Conservation (phyloP, 1,140 invertebrate genomes). For the Drosophila watanabei region DNA sequence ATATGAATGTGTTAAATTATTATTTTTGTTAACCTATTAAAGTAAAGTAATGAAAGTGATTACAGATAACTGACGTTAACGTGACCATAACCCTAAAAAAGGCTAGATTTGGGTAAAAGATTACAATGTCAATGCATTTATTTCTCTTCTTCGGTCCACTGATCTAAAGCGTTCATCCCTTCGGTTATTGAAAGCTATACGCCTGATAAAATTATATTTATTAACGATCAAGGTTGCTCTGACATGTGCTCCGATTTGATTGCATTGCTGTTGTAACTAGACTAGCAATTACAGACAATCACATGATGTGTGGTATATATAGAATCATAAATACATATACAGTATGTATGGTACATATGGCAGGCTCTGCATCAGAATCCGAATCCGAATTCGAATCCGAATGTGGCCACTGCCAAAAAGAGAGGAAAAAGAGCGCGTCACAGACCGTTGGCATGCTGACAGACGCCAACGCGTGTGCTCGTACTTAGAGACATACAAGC, state of each 20-base stretch:
- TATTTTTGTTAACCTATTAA: no score
- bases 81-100: no score
- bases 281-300: conserved; percentile 26
- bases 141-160: background rate
- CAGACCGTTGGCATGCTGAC: conserved; percentile 45
- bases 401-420: conserved; percentile 24
- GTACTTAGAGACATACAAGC: conserved; percentile 26
- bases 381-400: background rate
- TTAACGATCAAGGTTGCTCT: conserved; percentile 27
- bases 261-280: conserved; percentile 22
- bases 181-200: background rate
- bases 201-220: conserved; percentile 14
- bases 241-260: conserved; percentile 23
- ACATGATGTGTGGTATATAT: conserved; percentile 18
- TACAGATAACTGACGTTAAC: no score
- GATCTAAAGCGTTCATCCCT: conserved; percentile 1
- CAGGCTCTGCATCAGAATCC: conserved; percentile 2
- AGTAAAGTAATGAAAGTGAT: background rate
- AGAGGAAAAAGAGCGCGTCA: conserved; percentile 27
- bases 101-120: background rate
- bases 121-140: background rate
- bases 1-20: no score
- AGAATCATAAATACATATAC: conserved; percentile 12
- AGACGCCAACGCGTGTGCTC: conserved; percentile 43
- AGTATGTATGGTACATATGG: conserved; percentile 6